Conservation (phyloP, 1,140 invertebrate genomes). For the Cyphomyrmex costatus region DNA sequence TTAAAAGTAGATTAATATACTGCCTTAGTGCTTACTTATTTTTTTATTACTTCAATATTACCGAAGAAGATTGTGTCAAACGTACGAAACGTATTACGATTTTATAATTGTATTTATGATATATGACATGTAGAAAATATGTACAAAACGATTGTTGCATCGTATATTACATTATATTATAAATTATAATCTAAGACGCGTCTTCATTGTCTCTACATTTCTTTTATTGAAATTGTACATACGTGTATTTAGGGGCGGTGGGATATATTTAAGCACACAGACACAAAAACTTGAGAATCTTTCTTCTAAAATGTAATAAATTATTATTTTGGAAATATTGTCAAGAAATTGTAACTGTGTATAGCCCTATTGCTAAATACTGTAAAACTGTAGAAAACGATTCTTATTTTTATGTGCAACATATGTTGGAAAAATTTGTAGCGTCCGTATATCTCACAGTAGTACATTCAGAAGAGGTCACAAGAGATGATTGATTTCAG, state of each 20-base stretch:
- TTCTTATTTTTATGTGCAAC: constrained; percentile 38
- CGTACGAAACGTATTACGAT: not conserved
- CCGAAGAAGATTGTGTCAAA: not conserved
- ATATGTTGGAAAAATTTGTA: not conserved
- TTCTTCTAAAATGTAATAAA: constrained; percentile 4
- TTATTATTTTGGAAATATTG: constrained; percentile 33
- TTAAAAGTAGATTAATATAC: constrained; percentile 8
- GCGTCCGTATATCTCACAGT: too few species aligned
- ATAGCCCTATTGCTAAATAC: not conserved
- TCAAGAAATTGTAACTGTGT: constrained; percentile 31
- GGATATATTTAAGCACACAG: constrained; percentile 40
- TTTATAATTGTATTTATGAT: constrained; percentile 38
- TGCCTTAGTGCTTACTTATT: not conserved
- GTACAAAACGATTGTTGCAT: constrained; percentile 11
- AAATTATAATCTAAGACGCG: constrained; percentile 37
- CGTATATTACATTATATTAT: constrained; percentile 21
- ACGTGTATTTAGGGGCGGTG: constrained; percentile 58
- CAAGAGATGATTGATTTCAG: too few species aligned
- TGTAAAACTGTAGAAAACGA: not conserved
- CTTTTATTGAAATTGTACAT: constrained; percentile 62
- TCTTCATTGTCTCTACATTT: constrained; percentile 34
- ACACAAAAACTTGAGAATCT: constrained; percentile 43
- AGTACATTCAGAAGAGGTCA: too few species aligned
- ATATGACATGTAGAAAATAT: constrained; percentile 36
- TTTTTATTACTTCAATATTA: constrained; percentile 38